Percentiles rank a stretch among this genome's conserved stretches.
Conservation (phyloP, 2,797 vertebrate genomes). For the Danio choprae region DNA sequence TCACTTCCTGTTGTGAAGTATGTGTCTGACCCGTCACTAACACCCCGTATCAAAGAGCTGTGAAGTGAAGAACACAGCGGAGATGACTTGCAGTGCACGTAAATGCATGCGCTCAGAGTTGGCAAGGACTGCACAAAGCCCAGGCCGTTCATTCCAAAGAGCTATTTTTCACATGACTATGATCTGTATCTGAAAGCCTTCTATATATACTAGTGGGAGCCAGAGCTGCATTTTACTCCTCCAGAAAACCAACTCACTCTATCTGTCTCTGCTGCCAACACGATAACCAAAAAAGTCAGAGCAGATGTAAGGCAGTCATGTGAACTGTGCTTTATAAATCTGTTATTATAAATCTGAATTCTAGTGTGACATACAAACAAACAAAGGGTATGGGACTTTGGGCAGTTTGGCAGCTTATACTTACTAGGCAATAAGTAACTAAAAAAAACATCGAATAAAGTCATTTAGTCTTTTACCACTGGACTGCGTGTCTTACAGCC, state of each 20-base stretch:
- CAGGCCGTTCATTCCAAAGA: constrained; percentile 46
- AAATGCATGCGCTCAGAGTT: background rate
- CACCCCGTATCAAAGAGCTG: constrained; percentile 35
- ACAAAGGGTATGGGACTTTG: constrained; percentile 7
- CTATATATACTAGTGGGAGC: constrained; percentile 70
- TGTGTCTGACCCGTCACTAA: constrained; percentile 15
- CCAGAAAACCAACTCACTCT: constrained; percentile 3
- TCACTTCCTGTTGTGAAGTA: constrained; percentile 40
- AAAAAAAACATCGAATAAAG: background rate
- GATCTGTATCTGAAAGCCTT: constrained; percentile 64
- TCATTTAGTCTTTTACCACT: background rate
- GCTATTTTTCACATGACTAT: constrained; percentile 56
- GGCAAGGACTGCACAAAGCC: constrained; percentile 5
- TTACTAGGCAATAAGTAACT: constrained; percentile 4
- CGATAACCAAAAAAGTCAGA: constrained; percentile 4
- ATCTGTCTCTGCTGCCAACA: background rate
- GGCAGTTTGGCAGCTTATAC: background rate
- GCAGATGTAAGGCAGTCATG: background rate
- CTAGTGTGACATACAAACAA: background rate
- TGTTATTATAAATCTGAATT: background rate
- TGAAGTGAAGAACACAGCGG: background rate
- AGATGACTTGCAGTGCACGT: constrained; percentile 1
- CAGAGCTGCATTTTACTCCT: constrained; percentile 52
- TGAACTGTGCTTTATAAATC: constrained; percentile 1
- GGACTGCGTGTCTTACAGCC: background rate